Conservation (phyloP, 2,888 invertebrate species). For the Crioceris asparagi region DNA sequence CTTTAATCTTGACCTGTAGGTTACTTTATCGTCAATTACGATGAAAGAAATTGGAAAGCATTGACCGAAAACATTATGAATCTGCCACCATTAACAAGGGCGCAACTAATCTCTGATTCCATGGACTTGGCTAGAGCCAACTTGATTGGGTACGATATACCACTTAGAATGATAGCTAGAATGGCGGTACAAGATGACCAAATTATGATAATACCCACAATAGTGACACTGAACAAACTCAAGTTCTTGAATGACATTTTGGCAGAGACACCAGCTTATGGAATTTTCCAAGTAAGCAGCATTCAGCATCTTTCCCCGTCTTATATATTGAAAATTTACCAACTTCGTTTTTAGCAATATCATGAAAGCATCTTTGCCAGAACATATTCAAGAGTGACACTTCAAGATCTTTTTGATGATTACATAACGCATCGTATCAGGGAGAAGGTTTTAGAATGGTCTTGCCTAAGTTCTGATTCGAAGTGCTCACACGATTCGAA, state of each 20-base stretch:
- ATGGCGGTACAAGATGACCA: conserved; percentile 37
- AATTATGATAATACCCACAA: conserved; percentile 48
- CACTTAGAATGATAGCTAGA: conserved; percentile 41
- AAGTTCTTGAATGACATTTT: conserved; percentile 48
- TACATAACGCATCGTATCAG: conserved; percentile 46
- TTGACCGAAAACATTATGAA: conserved; percentile 42
- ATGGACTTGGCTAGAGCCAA: conserved; percentile 48
- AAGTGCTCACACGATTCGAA: conserved; percentile 42
- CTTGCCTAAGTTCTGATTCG: conserved; percentile 44
- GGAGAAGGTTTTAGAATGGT: conserved; percentile 45
- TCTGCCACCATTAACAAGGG: conserved; percentile 50
- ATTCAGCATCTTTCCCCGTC: neutral
- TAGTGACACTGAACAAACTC: conserved; percentile 46
- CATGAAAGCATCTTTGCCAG: conserved; percentile 39
- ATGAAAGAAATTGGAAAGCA: conserved; percentile 48
- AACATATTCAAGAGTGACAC: conserved; percentile 43
- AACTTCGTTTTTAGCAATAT: conserved; percentile 33
- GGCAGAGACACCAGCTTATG: conserved; percentile 47
- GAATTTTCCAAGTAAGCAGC: conserved; percentile 44
- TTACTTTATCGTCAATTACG: conserved; percentile 59
- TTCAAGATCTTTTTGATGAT: conserved; percentile 39
- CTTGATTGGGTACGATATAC: conserved; percentile 45
- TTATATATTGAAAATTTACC: neutral
- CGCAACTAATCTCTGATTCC: conserved; percentile 60
- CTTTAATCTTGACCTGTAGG: conserved; percentile 37